Evolutionary conservation across 1,140 invertebrate species (phyloP).

Genomic region (Achatina immaculata): DNA sequence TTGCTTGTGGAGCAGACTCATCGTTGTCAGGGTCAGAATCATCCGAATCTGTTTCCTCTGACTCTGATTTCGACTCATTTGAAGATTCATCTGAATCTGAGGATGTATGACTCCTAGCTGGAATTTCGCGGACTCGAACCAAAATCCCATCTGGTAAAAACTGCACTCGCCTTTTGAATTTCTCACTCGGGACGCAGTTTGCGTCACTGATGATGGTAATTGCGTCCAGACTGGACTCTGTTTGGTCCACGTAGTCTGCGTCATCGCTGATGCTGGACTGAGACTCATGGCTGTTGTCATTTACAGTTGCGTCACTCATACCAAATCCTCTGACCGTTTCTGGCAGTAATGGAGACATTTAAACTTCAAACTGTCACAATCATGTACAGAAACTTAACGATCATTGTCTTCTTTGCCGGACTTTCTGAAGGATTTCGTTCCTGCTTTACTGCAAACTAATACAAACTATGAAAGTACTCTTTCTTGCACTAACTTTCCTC

Average conservation of each 20-base stretch:
- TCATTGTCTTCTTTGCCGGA: too few species aligned
- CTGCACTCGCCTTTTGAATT: conserved; percentile 24
- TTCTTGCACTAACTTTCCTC: too few species aligned
- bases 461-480: too few species aligned
- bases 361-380: neutral
- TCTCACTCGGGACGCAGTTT: neutral
- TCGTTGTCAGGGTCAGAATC: conserved; percentile 4
- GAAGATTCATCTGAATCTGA: conserved; percentile 25
- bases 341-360: neutral
- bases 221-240: neutral
- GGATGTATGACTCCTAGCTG: neutral
- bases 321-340: neutral
- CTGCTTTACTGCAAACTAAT: too few species aligned
- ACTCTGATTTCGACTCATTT: neutral
- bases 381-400: too few species aligned
- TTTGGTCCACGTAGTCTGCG: neutral
- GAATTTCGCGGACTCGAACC: conserved; percentile 31
- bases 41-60: conserved; percentile 13
- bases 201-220: neutral
- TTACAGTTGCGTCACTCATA: neutral
- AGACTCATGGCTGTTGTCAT: neutral
- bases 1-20: neutral
- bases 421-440: too few species aligned
- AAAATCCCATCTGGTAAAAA: conserved; percentile 27
- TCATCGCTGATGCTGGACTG: neutral